These are phyloP conservation scores for Melanotaenia pygmaea DNA, from an alignment of 2,797 vertebrate genomes.

Conservation along the genomic window DNA sequence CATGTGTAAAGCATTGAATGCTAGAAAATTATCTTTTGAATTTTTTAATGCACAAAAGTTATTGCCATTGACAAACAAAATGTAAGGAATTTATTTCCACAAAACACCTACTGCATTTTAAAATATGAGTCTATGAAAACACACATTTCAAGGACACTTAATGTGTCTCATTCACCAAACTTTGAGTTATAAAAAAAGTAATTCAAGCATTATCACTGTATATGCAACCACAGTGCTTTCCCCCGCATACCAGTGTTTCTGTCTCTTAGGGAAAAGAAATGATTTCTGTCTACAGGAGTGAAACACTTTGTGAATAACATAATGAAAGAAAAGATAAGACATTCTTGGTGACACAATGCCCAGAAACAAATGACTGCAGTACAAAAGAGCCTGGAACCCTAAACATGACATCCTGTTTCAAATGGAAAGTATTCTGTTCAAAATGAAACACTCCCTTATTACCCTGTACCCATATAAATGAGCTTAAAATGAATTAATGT, in stretches of 20 bases:
- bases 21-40: slow-evolving; percentile 5
- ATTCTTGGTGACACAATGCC: slow-evolving; percentile 42
- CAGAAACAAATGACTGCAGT: slow-evolving; percentile 36
- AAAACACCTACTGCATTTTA: slow-evolving; percentile 22
- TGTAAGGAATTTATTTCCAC: slow-evolving; percentile 19
- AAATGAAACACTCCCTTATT: slow-evolving; percentile 44
- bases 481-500: slow-evolving; percentile 48
- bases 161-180: slow-evolving; percentile 31
- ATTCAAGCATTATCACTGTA: slow-evolving; percentile 30
- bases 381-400: slow-evolving; percentile 43
- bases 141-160: slow-evolving; percentile 11
- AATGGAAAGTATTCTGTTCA: slow-evolving; percentile 36
- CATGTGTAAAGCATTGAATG: background rate
- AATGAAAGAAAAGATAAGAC: slow-evolving; percentile 48
- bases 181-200: slow-evolving; percentile 19
- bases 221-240: slow-evolving; percentile 36
- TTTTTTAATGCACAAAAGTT: slow-evolving; percentile 21
- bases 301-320: slow-evolving; percentile 49
- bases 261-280: slow-evolving; percentile 48
- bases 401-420: slow-evolving; percentile 42
- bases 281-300: slow-evolving; percentile 48
- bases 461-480: slow-evolving; percentile 22
- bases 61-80: background rate
- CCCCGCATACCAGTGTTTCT: slow-evolving; percentile 27
- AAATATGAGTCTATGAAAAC: slow-evolving; percentile 43